phyloP scores from a whole-genome alignment of 2,888 invertebrate species.

The Melipona beecheii region DNA sequence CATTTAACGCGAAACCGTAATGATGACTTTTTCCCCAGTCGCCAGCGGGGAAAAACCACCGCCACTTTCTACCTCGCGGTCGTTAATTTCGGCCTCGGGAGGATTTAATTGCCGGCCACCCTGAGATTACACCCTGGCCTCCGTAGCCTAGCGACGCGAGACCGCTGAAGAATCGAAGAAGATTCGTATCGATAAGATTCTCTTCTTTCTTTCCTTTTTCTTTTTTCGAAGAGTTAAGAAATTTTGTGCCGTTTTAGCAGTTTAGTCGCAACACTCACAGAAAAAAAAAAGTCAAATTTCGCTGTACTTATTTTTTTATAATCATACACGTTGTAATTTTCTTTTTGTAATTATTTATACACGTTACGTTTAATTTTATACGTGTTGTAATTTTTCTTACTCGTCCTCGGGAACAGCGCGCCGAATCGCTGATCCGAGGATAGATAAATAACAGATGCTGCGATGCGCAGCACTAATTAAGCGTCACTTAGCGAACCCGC shows the following conservation, averaged over 20 bases:
- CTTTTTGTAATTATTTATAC: too few relatives aligned
- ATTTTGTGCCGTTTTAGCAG: background rate
- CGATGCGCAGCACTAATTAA: slow-evolving; percentile 54
- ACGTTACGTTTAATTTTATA: too few relatives aligned
- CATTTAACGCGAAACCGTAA: slow-evolving; percentile 29
- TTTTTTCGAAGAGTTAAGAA: background rate
- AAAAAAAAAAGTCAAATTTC: too few relatives aligned
- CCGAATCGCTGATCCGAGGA: slow-evolving; percentile 28
- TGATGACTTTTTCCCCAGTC: background rate
- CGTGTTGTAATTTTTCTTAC: background rate
- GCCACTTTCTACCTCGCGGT: slow-evolving; percentile 23
- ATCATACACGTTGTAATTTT: background rate
- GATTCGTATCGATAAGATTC: slow-evolving; percentile 31
- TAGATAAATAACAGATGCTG: slow-evolving; percentile 49
- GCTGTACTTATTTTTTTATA: background rate
- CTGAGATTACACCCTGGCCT: slow-evolving; percentile 4
- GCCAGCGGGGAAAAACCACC: background rate
- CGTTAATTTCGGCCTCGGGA: slow-evolving; percentile 42
- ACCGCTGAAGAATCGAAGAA: too few relatives aligned
- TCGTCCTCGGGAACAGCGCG: slow-evolving; percentile 8
- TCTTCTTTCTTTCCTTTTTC: background rate
- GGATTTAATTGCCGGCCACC: slow-evolving; percentile 42
- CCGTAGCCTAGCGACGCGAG: background rate
- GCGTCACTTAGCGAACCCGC: slow-evolving; percentile 48
- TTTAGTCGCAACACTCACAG: background rate